Percentiles rank a stretch among this genome's conserved stretches.
Evolutionary conservation across 23 tunicate species (phyloP).

Genomic region (Trididemnum clinides): DNA sequence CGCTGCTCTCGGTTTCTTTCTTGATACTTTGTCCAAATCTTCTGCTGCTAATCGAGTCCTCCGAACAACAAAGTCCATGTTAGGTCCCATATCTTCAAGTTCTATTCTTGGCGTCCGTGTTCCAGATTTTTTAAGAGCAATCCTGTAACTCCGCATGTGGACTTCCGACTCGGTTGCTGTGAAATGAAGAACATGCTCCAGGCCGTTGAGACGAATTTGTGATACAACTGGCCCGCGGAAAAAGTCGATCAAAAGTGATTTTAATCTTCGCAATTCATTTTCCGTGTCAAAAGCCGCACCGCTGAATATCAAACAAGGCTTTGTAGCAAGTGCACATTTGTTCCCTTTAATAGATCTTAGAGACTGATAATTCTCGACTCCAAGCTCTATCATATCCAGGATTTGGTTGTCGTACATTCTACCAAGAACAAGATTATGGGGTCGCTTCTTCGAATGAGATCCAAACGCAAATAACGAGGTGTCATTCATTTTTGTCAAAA

Average conservation of each 20-base stretch:
- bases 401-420: conserved; percentile 66
- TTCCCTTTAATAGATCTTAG: conserved; percentile 26
- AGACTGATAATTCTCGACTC: conserved; percentile 68
- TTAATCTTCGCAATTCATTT: conserved; percentile 65
- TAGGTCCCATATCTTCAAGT: conserved; percentile 91
- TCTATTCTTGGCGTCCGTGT: conserved; percentile 85
- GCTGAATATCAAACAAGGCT: conserved; percentile 83
- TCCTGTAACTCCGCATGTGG: conserved; percentile 67
- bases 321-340: conserved; percentile 63
- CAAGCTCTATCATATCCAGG: conserved; percentile 97
- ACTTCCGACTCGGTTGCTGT: conserved; percentile 68
- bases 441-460: conserved; percentile 95
- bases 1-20: conserved; percentile 82
- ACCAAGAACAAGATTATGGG: conserved; percentile 91
- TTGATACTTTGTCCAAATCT: conserved; percentile 68
- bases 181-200: conserved; percentile 93
- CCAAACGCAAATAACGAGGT: conserved; percentile 89
- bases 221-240: conserved; percentile 90
- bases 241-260: conserved; percentile 81
- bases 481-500: conserved; percentile 89
- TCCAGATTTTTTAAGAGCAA: conserved; percentile 86
- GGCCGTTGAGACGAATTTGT: conserved; percentile 65
- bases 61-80: conserved; percentile 83
- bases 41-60: conserved; percentile 74
- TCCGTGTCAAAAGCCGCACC: conserved; percentile 84